Evolutionary conservation across 37 sponge, comb jelly and placozoan species (phyloP).

Genomic region (Halichondria panicea): DNA sequence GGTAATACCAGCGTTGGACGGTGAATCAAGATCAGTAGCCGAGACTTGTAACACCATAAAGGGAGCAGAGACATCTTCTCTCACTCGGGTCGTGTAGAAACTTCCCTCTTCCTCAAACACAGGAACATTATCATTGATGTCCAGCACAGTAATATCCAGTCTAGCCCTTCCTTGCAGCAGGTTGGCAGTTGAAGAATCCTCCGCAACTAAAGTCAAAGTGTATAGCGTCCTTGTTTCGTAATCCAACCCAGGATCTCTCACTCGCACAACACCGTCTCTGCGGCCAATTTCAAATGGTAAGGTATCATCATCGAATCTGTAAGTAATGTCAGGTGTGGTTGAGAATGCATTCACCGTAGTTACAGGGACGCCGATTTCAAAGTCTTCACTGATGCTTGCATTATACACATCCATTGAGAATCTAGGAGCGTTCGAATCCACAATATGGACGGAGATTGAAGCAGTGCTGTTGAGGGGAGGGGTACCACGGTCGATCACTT

Average conservation of each 20-base stretch:
- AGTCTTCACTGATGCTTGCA: constrained; percentile 30
- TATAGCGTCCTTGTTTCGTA: constrained; percentile 48
- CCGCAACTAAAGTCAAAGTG: constrained; percentile 25
- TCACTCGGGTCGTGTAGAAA: constrained; percentile 1
- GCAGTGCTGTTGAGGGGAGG: constrained; percentile 30
- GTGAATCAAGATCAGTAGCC: constrained; percentile 66
- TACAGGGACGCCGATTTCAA: constrained; percentile 14
- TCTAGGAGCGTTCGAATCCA: constrained; percentile 62
- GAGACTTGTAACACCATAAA: constrained; percentile 21
- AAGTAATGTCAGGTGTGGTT: background rate
- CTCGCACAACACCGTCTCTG: constrained; percentile 55
- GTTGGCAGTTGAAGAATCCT: constrained; percentile 8
- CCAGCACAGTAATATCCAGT: constrained; percentile 37
- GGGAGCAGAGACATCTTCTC: constrained; percentile 25
- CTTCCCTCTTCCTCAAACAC: constrained; percentile 19
- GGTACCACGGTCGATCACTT: constrained; percentile 47
- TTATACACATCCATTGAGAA: constrained; percentile 49
- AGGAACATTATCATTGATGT: constrained; percentile 74
- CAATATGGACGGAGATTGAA: constrained; percentile 32
- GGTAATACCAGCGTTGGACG: constrained; percentile 52
- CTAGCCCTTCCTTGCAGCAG: constrained; percentile 30
- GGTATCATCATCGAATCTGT: constrained; percentile 4
- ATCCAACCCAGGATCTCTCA: constrained; percentile 52
- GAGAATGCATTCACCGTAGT: constrained; percentile 27
- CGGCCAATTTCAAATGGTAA: constrained; percentile 51